These are phyloP conservation scores for Xanthorhoe spadicearia DNA, from an alignment of 2,888 invertebrate genomes.

Conservation along the genomic window DNA sequence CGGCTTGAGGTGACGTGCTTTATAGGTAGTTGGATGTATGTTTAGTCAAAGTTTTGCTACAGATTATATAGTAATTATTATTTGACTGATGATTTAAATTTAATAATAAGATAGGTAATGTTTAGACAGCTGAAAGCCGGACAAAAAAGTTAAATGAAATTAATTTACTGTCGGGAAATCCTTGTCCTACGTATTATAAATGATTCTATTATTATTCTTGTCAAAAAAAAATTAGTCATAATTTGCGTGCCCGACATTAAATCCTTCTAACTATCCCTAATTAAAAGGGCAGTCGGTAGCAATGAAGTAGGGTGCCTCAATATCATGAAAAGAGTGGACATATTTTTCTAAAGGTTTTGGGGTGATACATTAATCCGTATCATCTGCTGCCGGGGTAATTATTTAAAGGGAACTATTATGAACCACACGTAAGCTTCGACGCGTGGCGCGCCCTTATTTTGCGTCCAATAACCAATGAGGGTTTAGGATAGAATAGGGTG, in stretches of 20 bases:
- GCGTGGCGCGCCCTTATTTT: constrained; percentile 80
- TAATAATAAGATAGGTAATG: too few relatives aligned
- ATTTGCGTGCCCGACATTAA: constrained; percentile 39
- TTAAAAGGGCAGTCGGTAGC: constrained; percentile 45
- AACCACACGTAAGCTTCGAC: constrained; percentile 70
- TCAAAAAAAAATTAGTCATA: constrained; percentile 32
- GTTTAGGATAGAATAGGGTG: constrained; percentile 63
- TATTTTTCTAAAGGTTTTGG: constrained; percentile 56
- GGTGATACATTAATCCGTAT: constrained; percentile 75
- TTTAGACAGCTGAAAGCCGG: too few relatives aligned
- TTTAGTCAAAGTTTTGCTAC: too few relatives aligned
- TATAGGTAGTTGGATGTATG: not conserved
- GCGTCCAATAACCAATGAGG: constrained; percentile 74
- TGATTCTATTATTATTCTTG: not conserved
- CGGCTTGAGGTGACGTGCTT: not conserved
- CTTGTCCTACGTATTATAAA: not conserved
- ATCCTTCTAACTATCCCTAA: constrained; percentile 37
- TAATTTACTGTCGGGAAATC: not conserved
- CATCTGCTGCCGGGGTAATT: constrained; percentile 83
- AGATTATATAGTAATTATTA: too few relatives aligned
- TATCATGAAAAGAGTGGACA: constrained; percentile 56
- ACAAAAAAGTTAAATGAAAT: too few relatives aligned
- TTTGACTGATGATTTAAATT: too few relatives aligned
- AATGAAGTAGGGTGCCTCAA: constrained; percentile 40
- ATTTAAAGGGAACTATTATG: constrained; percentile 76